Evolutionary conservation across 1,140 invertebrate species (phyloP).

Genomic region (Hylyphantes graminicola): DNA sequence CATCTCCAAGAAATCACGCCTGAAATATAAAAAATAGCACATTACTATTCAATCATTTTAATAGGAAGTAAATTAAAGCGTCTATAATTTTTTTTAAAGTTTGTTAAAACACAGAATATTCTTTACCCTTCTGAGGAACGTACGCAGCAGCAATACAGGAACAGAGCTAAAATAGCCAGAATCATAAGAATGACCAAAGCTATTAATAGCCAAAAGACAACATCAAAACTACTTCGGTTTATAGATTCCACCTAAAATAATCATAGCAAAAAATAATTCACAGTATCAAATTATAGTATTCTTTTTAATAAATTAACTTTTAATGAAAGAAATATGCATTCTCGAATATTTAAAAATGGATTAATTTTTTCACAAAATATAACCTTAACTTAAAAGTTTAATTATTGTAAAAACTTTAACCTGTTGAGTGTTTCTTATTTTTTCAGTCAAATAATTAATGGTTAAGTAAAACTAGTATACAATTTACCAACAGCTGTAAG

Average conservation of each 20-base stretch:
- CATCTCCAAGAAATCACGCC: conserved; percentile 50
- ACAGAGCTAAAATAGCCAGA: conserved; percentile 52
- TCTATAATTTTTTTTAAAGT: neutral
- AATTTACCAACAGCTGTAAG: too few relatives aligned
- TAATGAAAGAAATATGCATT: too few relatives aligned
- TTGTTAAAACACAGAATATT: neutral
- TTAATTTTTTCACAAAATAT: neutral
- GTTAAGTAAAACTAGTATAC: too few relatives aligned
- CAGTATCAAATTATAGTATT: neutral
- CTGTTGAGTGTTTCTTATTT: too few relatives aligned
- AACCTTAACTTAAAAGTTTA: neutral
- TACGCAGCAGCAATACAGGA: conserved; percentile 55
- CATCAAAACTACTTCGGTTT: conserved; percentile 46
- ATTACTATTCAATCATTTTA: neutral
- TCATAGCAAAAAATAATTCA: neutral
- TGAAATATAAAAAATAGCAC: conserved; percentile 7
- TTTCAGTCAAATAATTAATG: too few relatives aligned
- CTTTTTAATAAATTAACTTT: neutral
- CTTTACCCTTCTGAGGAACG: conserved; percentile 33
- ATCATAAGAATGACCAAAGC: conserved; percentile 60
- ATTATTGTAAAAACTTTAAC: too few relatives aligned
- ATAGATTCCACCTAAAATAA: conserved; percentile 31
- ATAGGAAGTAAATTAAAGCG: neutral
- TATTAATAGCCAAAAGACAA: conserved; percentile 61
- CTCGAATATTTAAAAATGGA: neutral